phyloP scores from a whole-genome alignment of 2,113 vertebrate species.

The Takifugu bimaculatus region DNA sequence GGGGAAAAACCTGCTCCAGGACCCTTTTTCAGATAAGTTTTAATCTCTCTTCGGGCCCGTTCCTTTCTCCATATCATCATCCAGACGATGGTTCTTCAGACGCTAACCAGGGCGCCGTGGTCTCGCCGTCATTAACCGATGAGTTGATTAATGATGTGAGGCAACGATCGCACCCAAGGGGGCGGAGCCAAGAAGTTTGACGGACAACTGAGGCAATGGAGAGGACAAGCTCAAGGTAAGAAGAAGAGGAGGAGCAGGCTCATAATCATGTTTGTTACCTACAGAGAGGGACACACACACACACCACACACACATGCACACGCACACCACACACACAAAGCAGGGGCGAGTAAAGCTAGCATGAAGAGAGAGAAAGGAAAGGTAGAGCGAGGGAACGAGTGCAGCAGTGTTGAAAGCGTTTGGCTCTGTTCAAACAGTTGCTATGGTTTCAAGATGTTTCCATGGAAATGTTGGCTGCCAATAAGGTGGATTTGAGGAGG shows the following conservation, averaged over 20 bases:
- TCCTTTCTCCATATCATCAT: no score
- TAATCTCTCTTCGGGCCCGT: no score
- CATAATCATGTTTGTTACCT: constrained; percentile 46
- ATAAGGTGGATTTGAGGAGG: constrained; percentile 75
- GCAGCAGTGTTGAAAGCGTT: constrained; percentile 69
- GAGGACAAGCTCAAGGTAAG: constrained; percentile 57
- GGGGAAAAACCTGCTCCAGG: no score
- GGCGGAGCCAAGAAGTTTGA: constrained; percentile 50
- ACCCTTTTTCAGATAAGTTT: no score
- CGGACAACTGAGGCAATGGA: constrained; percentile 33
- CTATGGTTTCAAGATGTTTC: constrained; percentile 79
- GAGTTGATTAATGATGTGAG: no score
- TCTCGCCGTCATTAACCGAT: no score
- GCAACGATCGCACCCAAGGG: not conserved
- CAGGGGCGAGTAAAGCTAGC: constrained; percentile 21
- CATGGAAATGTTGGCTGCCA: constrained; percentile 81
- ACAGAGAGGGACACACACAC: constrained; percentile 30
- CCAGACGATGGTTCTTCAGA: no score
- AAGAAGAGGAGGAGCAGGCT: constrained; percentile 16
- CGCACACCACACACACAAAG: constrained; percentile 12
- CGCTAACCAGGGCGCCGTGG: no score
- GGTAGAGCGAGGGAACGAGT: constrained; percentile 51
- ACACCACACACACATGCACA: constrained; percentile 17
- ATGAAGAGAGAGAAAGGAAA: constrained; percentile 25
- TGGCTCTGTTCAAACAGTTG: constrained; percentile 76